Evolutionary conservation across 2,797 vertebrate species (phyloP).

Genomic region (Picus viridis): DNA sequence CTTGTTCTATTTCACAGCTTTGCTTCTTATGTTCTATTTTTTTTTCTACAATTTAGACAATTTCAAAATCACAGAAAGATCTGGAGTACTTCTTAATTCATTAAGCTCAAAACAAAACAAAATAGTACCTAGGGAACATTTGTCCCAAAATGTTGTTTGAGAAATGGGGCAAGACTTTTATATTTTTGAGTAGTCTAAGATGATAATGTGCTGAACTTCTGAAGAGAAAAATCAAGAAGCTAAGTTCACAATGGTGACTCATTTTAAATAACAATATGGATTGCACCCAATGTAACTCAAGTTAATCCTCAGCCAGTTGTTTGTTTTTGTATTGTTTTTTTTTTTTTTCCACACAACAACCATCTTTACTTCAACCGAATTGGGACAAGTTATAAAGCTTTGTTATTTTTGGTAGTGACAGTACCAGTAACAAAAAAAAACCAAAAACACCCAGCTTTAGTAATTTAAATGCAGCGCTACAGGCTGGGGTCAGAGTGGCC

Average conservation of each 20-base stretch:
- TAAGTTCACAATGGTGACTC: not conserved
- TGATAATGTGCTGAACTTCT: not conserved
- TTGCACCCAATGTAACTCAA: not conserved
- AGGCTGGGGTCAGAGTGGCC: too few relatives aligned
- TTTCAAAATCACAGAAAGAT: not conserved
- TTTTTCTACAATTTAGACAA: not conserved
- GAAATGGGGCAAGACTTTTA: not conserved
- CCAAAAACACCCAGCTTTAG: not conserved
- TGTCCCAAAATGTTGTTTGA: not conserved
- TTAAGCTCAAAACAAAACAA: not conserved
- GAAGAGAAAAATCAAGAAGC: not conserved
- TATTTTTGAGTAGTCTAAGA: not conserved
- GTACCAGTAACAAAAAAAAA: not conserved
- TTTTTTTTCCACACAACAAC: slow-evolving; percentile 7
- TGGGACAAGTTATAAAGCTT: slow-evolving; percentile 8
- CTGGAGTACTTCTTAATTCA: not conserved
- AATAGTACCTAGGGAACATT: not conserved
- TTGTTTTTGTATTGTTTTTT: not conserved
- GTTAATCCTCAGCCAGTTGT: not conserved
- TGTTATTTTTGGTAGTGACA: slow-evolving; percentile 33
- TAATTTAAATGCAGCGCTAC: not conserved
- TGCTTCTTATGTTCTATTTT: not conserved
- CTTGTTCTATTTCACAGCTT: not conserved
- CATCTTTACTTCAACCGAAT: slow-evolving; percentile 2
- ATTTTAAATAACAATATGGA: not conserved